Percentiles rank a stretch among this genome's conserved stretches.
phyloP scores from a whole-genome alignment of 1,140 invertebrate species.

The Homarus americanus region DNA sequence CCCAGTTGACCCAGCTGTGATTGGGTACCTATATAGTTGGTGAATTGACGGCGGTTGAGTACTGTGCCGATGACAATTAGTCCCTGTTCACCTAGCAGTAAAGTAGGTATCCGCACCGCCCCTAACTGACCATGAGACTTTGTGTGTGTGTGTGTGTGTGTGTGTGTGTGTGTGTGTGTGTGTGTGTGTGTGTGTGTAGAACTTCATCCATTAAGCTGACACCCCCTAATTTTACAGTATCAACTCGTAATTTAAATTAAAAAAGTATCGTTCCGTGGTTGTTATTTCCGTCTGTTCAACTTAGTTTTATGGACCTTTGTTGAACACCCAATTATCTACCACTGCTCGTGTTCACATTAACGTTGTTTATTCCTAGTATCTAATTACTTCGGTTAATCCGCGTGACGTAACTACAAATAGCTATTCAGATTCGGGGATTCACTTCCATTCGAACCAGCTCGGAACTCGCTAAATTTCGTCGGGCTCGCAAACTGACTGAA shows the following conservation, averaged over 20 bases:
- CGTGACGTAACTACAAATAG: not conserved
- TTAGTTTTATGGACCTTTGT: not conserved
- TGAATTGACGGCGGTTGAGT: too few species aligned
- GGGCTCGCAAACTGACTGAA: too few species aligned
- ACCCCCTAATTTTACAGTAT: too few species aligned
- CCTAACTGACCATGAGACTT: too few species aligned
- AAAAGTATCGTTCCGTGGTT: not conserved
- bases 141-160: not conserved
- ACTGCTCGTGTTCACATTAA: not conserved
- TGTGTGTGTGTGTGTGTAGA: not conserved
- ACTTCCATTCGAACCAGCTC: not conserved
- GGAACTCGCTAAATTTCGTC: too few species aligned
- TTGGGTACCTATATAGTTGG: too few species aligned
- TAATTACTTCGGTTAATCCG: not conserved
- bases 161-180: not conserved
- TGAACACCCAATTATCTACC: not conserved
- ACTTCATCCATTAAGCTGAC: constrained; percentile 7
- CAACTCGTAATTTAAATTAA: too few species aligned
- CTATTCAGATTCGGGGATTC: not conserved
- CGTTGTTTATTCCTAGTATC: not conserved
- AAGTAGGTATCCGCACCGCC: too few species aligned
- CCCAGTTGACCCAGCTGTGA: too few species aligned
- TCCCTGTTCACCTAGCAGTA: too few species aligned
- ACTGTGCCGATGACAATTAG: too few species aligned
- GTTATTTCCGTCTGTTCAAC: not conserved